Conservation (phyloP, 2,797 vertebrate species). For the Oceanodroma leucorhoa region DNA sequence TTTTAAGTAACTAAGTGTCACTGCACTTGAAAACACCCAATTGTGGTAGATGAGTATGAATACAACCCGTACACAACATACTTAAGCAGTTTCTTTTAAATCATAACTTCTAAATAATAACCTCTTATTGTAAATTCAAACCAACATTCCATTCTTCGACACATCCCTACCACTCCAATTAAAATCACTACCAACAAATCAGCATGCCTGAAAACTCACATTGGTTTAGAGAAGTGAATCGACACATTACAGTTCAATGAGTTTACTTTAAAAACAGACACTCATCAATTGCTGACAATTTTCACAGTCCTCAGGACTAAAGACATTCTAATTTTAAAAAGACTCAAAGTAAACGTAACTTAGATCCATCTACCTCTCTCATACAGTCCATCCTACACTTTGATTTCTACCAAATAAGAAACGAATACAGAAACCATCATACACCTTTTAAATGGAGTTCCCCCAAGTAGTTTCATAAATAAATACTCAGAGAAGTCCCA, state of each 20-base stretch:
- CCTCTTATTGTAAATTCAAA: background rate
- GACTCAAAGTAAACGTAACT: background rate
- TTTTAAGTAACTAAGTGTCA: background rate
- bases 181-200: background rate
- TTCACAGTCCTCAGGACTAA: background rate
- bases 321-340: background rate
- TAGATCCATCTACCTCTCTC: background rate
- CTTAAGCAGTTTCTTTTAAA: background rate
- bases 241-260: background rate
- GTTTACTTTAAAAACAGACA: background rate
- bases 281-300: background rate
- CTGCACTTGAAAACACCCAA: background rate
- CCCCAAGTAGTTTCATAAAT: background rate
- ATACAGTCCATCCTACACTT: background rate
- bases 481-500: background rate
- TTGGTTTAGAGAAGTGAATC: background rate
- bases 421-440: background rate
- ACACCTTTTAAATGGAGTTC: background rate
- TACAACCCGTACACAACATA: background rate
- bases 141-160: background rate
- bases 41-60: background rate
- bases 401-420: background rate
- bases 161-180: background rate
- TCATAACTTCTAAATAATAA: background rate
- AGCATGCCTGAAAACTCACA: rapidly evolving